Percentiles rank a stretch among this genome's conserved stretches.
Evolutionary conservation across 2,888 invertebrate genomes (phyloP).

Genomic region (Harmothoe impar): DNA sequence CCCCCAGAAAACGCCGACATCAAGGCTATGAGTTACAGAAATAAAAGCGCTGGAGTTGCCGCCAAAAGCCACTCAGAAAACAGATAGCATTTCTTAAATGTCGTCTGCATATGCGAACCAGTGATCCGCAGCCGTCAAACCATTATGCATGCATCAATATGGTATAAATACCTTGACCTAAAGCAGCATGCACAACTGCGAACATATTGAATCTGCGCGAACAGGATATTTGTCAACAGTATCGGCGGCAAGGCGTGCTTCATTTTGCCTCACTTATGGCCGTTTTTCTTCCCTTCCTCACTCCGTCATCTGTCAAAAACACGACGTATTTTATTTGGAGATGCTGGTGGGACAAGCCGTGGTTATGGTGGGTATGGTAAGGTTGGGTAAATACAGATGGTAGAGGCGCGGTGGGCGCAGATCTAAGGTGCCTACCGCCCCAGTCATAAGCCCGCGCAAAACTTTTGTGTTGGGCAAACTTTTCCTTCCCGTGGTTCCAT

Average conservation of each 20-base stretch:
- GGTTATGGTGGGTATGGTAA: not conserved
- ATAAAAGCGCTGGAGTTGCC: not conserved
- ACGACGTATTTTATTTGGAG: not conserved
- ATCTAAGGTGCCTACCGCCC: conserved; percentile 1
- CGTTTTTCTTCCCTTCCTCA: conserved; percentile 8
- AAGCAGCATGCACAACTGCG: not conserved
- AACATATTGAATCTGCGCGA: conserved; percentile 34
- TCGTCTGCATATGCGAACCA: conserved; percentile 51
- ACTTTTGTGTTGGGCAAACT: conserved; percentile 45
- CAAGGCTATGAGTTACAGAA: conserved; percentile 56
- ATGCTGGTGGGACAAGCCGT: not conserved
- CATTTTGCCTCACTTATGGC: not conserved
- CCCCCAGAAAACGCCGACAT: conserved; percentile 1
- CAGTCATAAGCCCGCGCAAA: conserved; percentile 2
- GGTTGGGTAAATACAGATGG: conserved; percentile 42
- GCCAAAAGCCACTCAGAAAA: not conserved
- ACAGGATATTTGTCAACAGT: conserved; percentile 55
- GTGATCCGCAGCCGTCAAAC: not conserved
- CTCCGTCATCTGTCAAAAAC: conserved; percentile 32
- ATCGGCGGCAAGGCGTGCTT: not conserved
- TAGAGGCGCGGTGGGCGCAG: not conserved
- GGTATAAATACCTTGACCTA: not conserved
- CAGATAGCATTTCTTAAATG: conserved; percentile 51
- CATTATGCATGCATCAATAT: conserved; percentile 59
- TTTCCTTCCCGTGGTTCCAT: conserved; percentile 60